Conservation (phyloP, 1,140 invertebrate genomes). For the Brevipalpus yothersi region DNA sequence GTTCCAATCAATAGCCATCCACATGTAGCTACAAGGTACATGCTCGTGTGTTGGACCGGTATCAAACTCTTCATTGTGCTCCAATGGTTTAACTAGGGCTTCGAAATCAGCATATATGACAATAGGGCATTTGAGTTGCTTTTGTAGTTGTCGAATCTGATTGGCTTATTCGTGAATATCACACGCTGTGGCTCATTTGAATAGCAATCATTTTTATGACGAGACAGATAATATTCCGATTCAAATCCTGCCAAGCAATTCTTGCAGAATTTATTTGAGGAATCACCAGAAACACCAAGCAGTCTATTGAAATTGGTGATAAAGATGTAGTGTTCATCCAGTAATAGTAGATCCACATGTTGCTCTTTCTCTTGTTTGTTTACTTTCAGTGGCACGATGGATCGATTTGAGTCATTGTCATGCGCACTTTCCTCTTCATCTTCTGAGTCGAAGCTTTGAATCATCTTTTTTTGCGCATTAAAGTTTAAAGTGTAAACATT, state of each 20-base stretch:
- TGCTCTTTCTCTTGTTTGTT: neutral
- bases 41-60: neutral
- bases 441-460: neutral
- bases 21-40: neutral
- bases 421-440: neutral
- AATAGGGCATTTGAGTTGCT: neutral
- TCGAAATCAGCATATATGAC: neutral
- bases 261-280: neutral
- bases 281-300: neutral
- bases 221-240: neutral
- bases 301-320: neutral
- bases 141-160: neutral
- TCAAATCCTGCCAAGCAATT: neutral
- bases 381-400: neutral
- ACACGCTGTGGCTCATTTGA: neutral
- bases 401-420: neutral
- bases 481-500: neutral
- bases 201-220: neutral
- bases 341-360: neutral
- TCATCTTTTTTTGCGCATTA: too few species aligned
- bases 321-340: neutral
- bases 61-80: neutral
- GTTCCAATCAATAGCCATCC: neutral
- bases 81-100: neutral
- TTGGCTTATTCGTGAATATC: neutral